These are phyloP conservation scores for Panagrolaimus sp. DNA, from an alignment of 1,140 invertebrate genomes.

Conservation along the genomic window DNA sequence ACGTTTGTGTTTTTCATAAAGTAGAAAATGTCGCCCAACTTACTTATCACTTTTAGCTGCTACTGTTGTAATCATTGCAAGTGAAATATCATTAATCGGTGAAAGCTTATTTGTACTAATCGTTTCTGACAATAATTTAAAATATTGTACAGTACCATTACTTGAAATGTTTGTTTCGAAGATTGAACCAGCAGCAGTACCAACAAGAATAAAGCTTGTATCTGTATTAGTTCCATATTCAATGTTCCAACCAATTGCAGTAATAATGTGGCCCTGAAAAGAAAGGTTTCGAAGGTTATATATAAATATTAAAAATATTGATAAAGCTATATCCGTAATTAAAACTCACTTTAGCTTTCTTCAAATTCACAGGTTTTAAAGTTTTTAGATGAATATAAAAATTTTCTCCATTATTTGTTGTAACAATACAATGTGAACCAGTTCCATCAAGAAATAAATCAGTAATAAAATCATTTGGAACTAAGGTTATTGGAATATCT, in stretches of 20 bases:
- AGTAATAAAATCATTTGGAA: neutral
- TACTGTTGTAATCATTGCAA: neutral
- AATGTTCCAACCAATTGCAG: neutral
- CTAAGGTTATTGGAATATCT: neutral
- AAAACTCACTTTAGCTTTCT: neutral
- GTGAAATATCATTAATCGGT: neutral
- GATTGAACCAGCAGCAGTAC: neutral
- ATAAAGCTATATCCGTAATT: too few relatives aligned
- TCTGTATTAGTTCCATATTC: neutral
- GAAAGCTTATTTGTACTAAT: neutral
- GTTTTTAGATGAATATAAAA: neutral
- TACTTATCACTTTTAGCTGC: neutral
- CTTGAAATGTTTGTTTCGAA: neutral
- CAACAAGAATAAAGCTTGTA: neutral
- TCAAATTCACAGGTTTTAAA: neutral
- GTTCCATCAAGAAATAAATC: neutral
- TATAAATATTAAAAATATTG: too few relatives aligned
- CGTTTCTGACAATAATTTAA: neutral
- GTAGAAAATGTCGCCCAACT: too few relatives aligned
- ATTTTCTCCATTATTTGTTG: neutral
- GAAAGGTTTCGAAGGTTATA: too few relatives aligned
- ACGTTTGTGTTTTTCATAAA: too few relatives aligned
- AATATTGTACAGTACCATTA: neutral
- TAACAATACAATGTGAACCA: neutral
- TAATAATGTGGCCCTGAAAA: conserved; percentile 9